Percentiles rank a stretch among this genome's conserved stretches.
Evolutionary conservation across 2,797 vertebrate species (phyloP).

Genomic region (Xiphorhynchus erythropygius): DNA sequence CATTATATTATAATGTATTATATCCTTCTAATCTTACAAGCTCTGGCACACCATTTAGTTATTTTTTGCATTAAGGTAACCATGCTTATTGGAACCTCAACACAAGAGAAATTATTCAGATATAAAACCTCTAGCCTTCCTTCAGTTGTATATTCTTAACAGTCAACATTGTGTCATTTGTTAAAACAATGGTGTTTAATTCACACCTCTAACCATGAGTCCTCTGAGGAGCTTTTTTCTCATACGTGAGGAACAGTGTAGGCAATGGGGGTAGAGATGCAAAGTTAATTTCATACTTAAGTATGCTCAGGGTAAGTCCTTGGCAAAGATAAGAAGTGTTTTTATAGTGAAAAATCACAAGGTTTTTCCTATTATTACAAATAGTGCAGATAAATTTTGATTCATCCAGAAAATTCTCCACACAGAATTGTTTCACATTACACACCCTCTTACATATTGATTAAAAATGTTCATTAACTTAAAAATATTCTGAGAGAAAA

Average conservation of each 20-base stretch:
- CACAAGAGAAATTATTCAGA: not conserved
- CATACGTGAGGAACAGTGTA: accelerated
- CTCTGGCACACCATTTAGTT: not conserved
- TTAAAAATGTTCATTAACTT: not conserved
- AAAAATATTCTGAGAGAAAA: not conserved
- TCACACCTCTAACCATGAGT: not conserved
- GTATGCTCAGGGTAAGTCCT: not conserved
- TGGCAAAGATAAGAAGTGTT: not conserved
- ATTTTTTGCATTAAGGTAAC: not conserved
- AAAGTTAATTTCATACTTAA: not conserved
- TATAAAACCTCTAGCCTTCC: not conserved
- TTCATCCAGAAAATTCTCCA: not conserved
- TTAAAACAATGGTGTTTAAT: not conserved
- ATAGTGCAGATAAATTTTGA: not conserved
- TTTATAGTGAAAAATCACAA: not conserved
- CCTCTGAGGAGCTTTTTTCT: not conserved
- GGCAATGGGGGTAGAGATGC: accelerated
- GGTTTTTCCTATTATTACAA: not conserved
- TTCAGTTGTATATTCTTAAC: not conserved
- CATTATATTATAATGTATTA: too few relatives aligned
- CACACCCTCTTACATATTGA: not conserved
- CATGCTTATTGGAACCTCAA: not conserved
- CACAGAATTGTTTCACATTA: not conserved
- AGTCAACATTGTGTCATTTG: not conserved
- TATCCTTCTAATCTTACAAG: not conserved